Percentiles rank a stretch among this genome's conserved stretches.
Evolutionary conservation across 2,113 vertebrate species (phyloP).

Genomic region (Laticauda colubrina): DNA sequence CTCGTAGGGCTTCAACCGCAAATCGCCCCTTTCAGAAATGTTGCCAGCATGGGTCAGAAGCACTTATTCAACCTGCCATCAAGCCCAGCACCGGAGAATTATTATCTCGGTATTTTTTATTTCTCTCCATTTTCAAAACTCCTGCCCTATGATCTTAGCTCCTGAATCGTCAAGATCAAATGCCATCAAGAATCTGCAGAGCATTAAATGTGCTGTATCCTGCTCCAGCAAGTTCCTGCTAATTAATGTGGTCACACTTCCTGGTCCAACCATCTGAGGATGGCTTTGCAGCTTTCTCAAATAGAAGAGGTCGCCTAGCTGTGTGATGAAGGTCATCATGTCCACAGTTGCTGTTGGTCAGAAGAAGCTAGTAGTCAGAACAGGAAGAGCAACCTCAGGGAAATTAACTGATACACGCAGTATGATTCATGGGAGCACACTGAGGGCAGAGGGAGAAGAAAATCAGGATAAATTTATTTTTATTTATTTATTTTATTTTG

Average conservation of each 20-base stretch:
- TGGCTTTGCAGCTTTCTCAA: conserved; percentile 62
- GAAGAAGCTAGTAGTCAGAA: conserved; percentile 72
- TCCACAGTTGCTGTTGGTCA: conserved; percentile 62
- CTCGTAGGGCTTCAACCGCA: conserved; percentile 51
- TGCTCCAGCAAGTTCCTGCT: conserved; percentile 62
- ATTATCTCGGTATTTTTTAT: conserved; percentile 36
- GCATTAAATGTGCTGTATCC: conserved; percentile 49
- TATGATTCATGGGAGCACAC: conserved; percentile 63
- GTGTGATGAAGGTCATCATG: conserved; percentile 65
- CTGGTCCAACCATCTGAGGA: conserved; percentile 69
- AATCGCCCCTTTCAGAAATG: conserved; percentile 38
- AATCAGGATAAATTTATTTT: conserved; percentile 1
- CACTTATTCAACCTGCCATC: conserved; percentile 48
- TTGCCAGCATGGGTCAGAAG: conserved; percentile 28
- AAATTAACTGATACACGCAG: conserved; percentile 71
- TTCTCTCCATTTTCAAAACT: conserved; percentile 35
- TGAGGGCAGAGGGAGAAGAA: conserved; percentile 15
- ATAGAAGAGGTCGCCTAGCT: conserved; percentile 70
- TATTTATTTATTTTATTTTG: too few species aligned
- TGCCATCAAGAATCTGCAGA: conserved; percentile 44
- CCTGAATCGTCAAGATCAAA: conserved; percentile 65
- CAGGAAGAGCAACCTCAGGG: conserved; percentile 66
- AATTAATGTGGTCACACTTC: conserved; percentile 81
- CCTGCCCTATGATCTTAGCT: conserved; percentile 41
- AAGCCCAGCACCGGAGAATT: conserved; percentile 53